These are phyloP conservation scores for Phylloscopus trochiloides DNA, from an alignment of 2,113 vertebrate species.

Conservation along the genomic window DNA sequence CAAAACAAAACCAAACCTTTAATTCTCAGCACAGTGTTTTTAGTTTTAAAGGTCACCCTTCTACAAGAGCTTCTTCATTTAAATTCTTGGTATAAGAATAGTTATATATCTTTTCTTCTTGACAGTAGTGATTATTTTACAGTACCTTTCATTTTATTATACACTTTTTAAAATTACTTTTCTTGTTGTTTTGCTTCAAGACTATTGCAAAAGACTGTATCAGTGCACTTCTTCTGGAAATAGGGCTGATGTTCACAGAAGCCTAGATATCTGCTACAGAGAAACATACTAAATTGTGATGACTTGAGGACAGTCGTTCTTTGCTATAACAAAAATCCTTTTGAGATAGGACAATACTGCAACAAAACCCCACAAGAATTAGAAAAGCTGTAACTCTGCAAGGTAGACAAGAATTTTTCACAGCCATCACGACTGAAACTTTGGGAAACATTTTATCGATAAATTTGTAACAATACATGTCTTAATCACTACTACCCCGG, in stretches of 20 bases:
- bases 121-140: not conserved
- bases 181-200: not conserved
- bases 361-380: not conserved
- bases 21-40: not conserved
- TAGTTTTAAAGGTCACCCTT: not conserved
- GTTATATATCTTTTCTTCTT: not conserved
- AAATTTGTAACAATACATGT: rapidly evolving
- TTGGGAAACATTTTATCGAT: not conserved
- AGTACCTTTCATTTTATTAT: not conserved
- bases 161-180: not conserved
- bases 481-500: not conserved
- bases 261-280: not conserved
- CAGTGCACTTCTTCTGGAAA: not conserved
- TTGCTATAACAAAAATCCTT: not conserved
- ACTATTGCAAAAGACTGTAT: not conserved
- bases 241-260: not conserved
- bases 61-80: not conserved
- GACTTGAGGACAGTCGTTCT: not conserved
- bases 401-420: not conserved
- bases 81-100: not conserved
- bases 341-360: not conserved
- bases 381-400: not conserved
- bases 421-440: not conserved
- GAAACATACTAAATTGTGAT: not conserved
- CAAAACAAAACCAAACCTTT: not conserved